phyloP scores from a whole-genome alignment of 1,140 invertebrate genomes.

The Caenorhabditis briggsae region DNA sequence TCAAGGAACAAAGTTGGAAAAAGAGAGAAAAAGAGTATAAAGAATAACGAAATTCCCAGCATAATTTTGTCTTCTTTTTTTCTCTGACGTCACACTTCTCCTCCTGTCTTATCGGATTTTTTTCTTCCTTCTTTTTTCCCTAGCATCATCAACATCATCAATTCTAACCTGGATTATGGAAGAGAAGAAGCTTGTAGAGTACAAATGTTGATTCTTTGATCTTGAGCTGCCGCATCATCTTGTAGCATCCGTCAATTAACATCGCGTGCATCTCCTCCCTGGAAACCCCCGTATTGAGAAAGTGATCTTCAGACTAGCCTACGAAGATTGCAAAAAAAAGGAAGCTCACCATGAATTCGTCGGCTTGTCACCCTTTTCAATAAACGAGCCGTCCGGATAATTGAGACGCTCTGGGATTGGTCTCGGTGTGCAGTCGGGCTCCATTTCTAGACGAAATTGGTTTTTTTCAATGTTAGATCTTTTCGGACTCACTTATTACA shows the following conservation, averaged over 20 bases:
- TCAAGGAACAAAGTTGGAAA: background rate
- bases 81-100: background rate
- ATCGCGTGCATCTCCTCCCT: slow-evolving; percentile 62
- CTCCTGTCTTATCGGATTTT: background rate
- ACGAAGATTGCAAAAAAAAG: background rate
- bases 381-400: slow-evolving; percentile 62
- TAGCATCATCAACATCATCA: background rate
- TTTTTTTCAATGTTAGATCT: background rate
- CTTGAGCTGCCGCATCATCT: slow-evolving; percentile 57
- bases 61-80: background rate
- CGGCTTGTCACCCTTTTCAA: slow-evolving; percentile 53
- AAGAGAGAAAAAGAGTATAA: background rate
- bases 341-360: slow-evolving; percentile 40
- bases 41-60: background rate
- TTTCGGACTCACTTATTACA: slow-evolving; percentile 49
- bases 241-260: slow-evolving; percentile 62
- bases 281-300: slow-evolving; percentile 22
- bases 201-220: slow-evolving; percentile 58
- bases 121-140: background rate
- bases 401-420: slow-evolving; percentile 55
- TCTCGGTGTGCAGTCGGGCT: slow-evolving; percentile 43
- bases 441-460: slow-evolving; percentile 34
- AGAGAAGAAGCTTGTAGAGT: slow-evolving; percentile 61
- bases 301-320: background rate
- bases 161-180: slow-evolving; percentile 62